Conservation (phyloP, 2,797 vertebrate genomes). For the Sarcophilus harrisii region DNA sequence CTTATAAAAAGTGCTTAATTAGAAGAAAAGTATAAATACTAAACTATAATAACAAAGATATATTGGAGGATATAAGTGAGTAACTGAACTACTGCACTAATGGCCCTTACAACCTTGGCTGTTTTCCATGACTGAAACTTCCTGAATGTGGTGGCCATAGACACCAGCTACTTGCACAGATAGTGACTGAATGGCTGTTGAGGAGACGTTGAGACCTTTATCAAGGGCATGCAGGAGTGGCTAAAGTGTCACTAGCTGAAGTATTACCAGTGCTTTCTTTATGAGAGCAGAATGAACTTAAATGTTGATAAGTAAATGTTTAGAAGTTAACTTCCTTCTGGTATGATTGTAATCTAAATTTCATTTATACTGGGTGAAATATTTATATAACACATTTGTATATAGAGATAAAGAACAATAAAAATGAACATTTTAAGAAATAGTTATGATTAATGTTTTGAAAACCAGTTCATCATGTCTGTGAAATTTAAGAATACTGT, state of each 20-base stretch:
- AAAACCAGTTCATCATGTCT: background rate
- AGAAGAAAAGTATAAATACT: background rate
- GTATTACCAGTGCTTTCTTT: background rate
- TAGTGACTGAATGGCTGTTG: too few species aligned
- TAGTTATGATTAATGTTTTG: slow-evolving; percentile 15
- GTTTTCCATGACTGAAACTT: too few species aligned
- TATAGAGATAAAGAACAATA: slow-evolving; percentile 26
- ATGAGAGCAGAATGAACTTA: slow-evolving; percentile 12
- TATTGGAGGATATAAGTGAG: background rate
- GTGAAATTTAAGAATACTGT: slow-evolving; percentile 29
- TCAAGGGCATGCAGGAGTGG: too few species aligned
- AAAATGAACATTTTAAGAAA: slow-evolving; percentile 2
- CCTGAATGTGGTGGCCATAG: too few species aligned
- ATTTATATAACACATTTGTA: background rate
- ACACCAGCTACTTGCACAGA: too few species aligned
- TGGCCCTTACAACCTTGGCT: too few species aligned
- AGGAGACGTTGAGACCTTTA: too few species aligned
- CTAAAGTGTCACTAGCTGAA: too few species aligned
- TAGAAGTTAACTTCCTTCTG: slow-evolving; percentile 19
- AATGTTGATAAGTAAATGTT: background rate
- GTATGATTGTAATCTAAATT: slow-evolving; percentile 24
- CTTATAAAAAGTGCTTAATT: background rate
- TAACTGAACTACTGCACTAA: too few species aligned
- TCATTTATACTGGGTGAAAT: slow-evolving; percentile 52
- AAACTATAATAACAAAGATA: background rate